Evolutionary conservation across 2,888 invertebrate species (phyloP).

Genomic region (Bellardia bayeri): DNA sequence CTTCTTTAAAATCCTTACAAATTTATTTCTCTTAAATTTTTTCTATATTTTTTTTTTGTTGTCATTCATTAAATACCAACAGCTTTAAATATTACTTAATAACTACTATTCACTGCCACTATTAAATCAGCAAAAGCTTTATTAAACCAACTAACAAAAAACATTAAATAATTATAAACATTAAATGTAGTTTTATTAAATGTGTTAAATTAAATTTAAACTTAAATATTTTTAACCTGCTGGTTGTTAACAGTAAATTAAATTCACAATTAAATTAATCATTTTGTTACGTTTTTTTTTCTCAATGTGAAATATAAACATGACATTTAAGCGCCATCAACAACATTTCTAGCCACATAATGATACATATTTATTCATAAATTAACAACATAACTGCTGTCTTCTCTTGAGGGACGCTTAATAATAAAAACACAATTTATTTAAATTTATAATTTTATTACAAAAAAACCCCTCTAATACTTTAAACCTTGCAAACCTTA

Average conservation of each 20-base stretch:
- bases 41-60: neutral
- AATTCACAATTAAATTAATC: slow-evolving; percentile 35
- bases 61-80: too few relatives aligned
- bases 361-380: slow-evolving; percentile 10
- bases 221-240: neutral
- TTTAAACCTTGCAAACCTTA: neutral
- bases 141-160: neutral
- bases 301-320: slow-evolving; percentile 15
- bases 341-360: slow-evolving; percentile 19
- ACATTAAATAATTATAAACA: neutral
- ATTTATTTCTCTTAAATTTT: too few relatives aligned
- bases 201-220: slow-evolving; percentile 28
- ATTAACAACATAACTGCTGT: slow-evolving; percentile 4
- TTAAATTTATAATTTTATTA: neutral
- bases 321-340: slow-evolving; percentile 69
- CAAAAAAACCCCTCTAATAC: too few relatives aligned
- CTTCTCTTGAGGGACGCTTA: neutral
- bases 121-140: neutral
- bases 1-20: too few relatives aligned
- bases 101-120: neutral
- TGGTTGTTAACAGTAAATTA: slow-evolving; percentile 10
- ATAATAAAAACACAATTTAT: neutral
- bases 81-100: too few relatives aligned
- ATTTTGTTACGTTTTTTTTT: neutral
- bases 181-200: slow-evolving; percentile 6